Evolutionary conservation across 1,140 invertebrate species (phyloP), one percentile per base, ranked within the genome.

Genomic region (Drosophila novamexicana): DNA sequence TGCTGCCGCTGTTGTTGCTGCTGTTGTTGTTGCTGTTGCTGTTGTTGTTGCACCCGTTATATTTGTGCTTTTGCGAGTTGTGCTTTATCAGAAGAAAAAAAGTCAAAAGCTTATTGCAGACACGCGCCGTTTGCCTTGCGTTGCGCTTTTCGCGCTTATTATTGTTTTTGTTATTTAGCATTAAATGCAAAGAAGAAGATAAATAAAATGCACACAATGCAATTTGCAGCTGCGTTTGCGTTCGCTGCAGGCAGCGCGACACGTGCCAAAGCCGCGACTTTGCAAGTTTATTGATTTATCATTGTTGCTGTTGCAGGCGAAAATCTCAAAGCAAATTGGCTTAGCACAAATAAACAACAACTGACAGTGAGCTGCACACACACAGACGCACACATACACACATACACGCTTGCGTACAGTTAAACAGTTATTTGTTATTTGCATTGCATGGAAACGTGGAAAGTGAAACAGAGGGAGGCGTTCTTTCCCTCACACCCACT

Each of bases 301-400:
- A 64, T 72, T 65, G 10, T 47, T 62, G 50, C n/a, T 42, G 58
- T 50, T 49, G 50, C 37, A 22, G 8, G 32, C 36, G 36, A 42
- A 49, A 84, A 80, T 80, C 77, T 86, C 70, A 65, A 70, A 70
- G 72, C 82, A 88, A 86, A 86, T 86, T 86, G 79, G 79, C 83
- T 88, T 82, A 86, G 39, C 71, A 82, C 83, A 82, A 88, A 86
- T 78, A 86, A 76, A 72, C 47, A 74, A 66, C 73, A 83, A 77
- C 44, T 22, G 45, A 54, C 80, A 49, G 62, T 42, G 57, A 62
- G 45, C 59, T 34, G 39, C 56, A 54, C 8, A 8, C 45, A 40
- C 29, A 36, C 42, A 29, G 7, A 49, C 14, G 29, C 18, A 49
- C 1, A 49, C 9, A 36, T 34, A 29, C 10, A 49, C 14, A 49